Conservation (phyloP, 2,888 invertebrate genomes). For the Acrobasis repandana region DNA sequence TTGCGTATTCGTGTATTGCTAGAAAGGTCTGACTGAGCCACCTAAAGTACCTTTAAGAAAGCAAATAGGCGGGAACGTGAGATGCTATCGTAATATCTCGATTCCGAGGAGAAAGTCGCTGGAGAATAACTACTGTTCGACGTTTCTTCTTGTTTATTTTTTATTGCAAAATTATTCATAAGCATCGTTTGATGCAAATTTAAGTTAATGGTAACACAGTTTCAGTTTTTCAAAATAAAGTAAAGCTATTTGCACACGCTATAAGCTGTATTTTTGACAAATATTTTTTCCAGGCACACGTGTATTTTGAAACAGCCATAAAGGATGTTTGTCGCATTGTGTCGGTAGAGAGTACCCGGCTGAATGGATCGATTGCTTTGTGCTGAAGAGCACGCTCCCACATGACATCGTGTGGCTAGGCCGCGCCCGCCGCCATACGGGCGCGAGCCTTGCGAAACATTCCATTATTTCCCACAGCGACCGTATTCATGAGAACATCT, state of each 20-base stretch:
- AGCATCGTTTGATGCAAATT: constrained; percentile 26
- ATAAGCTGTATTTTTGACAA: background rate
- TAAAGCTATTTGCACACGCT: constrained; percentile 10
- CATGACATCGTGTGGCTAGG: constrained; percentile 50
- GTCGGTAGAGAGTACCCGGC: constrained; percentile 36
- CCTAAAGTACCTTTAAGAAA: constrained; percentile 30
- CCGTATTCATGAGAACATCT: constrained; percentile 27
- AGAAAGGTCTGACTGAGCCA: constrained; percentile 17
- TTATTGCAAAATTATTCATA: constrained; percentile 42
- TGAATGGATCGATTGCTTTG: constrained; percentile 57
- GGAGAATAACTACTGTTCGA: constrained; percentile 39
- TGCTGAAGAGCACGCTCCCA: constrained; percentile 53
- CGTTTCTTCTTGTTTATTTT: constrained; percentile 31
- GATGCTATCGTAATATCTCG: constrained; percentile 33
- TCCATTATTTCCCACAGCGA: constrained; percentile 44
- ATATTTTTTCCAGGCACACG: constrained; percentile 11
- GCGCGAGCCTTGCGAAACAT: constrained; percentile 56
- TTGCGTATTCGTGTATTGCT: background rate
- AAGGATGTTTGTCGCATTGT: constrained; percentile 69
- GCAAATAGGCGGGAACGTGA: constrained; percentile 32
- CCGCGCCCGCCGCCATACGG: constrained; percentile 58
- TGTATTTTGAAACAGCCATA: constrained; percentile 45
- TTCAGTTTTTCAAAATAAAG: constrained; percentile 25
- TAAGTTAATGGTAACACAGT: constrained; percentile 6
- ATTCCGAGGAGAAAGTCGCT: constrained; percentile 51